Conservation (phyloP, 2,113 vertebrate species). For the Lamprotornis superbus region DNA sequence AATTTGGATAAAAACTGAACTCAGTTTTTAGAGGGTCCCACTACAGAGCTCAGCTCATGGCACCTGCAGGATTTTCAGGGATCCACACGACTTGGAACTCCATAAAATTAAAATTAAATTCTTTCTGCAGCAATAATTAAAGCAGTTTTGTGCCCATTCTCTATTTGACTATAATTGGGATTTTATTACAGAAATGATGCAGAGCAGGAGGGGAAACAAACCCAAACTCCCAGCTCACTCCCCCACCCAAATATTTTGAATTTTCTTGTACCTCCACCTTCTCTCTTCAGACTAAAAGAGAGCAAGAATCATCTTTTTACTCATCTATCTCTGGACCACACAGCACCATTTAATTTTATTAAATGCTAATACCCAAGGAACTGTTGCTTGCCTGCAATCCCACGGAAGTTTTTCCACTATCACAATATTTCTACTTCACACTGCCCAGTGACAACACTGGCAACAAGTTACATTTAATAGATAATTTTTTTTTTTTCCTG, state of each 20-base stretch:
- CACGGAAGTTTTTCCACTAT: background rate
- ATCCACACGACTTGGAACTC: background rate
- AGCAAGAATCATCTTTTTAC: background rate
- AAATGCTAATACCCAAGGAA: background rate
- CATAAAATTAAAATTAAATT: background rate
- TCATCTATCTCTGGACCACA: background rate
- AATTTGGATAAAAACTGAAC: accelerated
- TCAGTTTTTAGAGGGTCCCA: background rate
- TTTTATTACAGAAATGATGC: background rate
- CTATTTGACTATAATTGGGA: background rate
- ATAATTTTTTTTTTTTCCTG: background rate
- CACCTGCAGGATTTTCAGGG: background rate
- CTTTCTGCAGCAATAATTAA: background rate
- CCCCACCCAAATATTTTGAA: background rate
- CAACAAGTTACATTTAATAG: background rate
- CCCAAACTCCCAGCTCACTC: background rate
- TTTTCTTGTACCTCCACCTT: background rate
- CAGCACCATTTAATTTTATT: background rate
- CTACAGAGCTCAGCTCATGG: background rate
- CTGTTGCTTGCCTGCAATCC: background rate
- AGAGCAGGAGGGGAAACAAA: background rate
- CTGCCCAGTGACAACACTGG: background rate
- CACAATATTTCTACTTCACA: background rate
- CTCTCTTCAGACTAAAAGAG: background rate
- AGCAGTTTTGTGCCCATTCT: background rate